phyloP scores from a whole-genome alignment of 2,113 vertebrate species.

The Eurypyga helias region DNA sequence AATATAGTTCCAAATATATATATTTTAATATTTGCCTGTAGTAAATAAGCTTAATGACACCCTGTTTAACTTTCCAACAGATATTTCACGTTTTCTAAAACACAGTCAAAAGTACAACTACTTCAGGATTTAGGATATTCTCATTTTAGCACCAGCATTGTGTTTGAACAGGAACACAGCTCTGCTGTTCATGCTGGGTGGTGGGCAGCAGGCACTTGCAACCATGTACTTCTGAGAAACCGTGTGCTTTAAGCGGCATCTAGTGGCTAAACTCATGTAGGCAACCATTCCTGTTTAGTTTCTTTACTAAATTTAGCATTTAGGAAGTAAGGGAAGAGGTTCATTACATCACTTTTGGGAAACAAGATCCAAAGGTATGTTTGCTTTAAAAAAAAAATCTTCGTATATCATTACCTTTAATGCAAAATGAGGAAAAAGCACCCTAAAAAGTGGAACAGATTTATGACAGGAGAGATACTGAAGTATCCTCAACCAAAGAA shows the following conservation, averaged over 20 bases:
- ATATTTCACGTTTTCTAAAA: background rate
- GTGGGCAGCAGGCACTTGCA: background rate
- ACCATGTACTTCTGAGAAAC: background rate
- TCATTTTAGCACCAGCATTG: background rate
- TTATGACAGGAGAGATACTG: background rate
- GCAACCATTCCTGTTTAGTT: background rate
- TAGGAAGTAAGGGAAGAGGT: background rate
- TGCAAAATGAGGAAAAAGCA: background rate
- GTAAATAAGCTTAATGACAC: background rate
- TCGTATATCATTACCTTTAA: background rate
- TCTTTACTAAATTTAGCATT: background rate
- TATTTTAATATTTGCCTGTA: background rate
- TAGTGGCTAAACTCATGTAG: constrained; percentile 55
- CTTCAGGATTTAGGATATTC: background rate
- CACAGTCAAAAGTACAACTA: background rate
- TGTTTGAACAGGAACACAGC: background rate
- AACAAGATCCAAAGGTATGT: background rate
- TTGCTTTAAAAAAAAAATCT: background rate
- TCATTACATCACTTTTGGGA: background rate
- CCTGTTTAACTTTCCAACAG: background rate
- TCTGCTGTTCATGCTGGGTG: background rate
- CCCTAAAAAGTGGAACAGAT: background rate
- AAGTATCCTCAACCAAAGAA: background rate
- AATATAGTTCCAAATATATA: background rate
- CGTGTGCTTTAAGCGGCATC: constrained; percentile 54